phyloP scores from a whole-genome alignment of 2,797 vertebrate species.

The Galaxias olidus region DNA sequence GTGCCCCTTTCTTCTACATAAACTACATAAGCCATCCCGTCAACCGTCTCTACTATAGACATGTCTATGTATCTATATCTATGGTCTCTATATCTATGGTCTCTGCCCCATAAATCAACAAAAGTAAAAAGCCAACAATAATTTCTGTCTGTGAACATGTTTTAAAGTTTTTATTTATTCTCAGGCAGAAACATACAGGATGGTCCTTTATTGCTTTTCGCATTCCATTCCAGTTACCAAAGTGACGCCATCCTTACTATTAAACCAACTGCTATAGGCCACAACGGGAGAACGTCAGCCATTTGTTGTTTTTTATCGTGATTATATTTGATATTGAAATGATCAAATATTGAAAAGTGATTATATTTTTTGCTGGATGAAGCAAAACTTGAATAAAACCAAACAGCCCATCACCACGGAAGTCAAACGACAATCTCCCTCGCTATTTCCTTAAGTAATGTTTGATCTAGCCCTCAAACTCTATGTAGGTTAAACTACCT shows the following conservation, averaged over 20 bases:
- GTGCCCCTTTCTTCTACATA: too few relatives aligned
- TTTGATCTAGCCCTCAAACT: constrained; percentile 21
- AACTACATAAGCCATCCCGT: too few relatives aligned
- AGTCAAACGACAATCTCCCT: constrained; percentile 20
- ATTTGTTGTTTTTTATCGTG: constrained; percentile 27
- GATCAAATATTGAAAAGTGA: constrained; percentile 10
- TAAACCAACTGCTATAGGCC: constrained; percentile 30
- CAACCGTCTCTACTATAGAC: too few relatives aligned
- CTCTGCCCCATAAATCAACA: too few relatives aligned
- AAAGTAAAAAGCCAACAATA: constrained; percentile 23
- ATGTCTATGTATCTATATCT: too few relatives aligned
- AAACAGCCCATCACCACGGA: constrained; percentile 29
- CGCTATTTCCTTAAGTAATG: constrained; percentile 13
- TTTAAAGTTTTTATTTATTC: constrained; percentile 71
- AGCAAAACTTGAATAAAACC: constrained; percentile 34
- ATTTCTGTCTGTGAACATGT: constrained; percentile 59
- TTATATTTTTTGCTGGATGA: constrained; percentile 27
- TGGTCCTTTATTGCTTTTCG: constrained; percentile 75
- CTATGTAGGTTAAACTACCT: constrained; percentile 17
- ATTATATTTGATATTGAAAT: too few relatives aligned
- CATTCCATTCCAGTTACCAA: constrained; percentile 46
- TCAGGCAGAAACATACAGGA: constrained; percentile 75
- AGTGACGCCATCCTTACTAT: constrained; percentile 35
- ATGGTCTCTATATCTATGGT: neutral
- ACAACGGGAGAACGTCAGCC: constrained; percentile 19